phyloP scores from a whole-genome alignment of 1,140 invertebrate species.

The Solenopsis fugax region DNA sequence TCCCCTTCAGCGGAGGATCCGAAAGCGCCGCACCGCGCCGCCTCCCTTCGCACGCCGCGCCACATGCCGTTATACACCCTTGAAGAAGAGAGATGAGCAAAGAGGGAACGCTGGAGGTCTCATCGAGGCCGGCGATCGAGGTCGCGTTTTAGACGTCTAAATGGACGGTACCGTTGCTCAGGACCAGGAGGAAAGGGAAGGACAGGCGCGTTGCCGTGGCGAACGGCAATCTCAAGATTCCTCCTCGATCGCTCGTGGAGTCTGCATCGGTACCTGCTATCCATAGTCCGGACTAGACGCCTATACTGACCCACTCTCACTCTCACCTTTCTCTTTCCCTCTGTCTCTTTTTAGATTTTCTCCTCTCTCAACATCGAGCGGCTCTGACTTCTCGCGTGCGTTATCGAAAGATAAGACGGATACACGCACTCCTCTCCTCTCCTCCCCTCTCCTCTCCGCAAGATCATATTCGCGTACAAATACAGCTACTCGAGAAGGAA shows the following conservation, averaged over 20 bases:
- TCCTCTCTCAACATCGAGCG: constrained; percentile 26
- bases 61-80: neutral
- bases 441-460: neutral
- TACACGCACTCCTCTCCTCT: neutral
- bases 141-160: constrained; percentile 76
- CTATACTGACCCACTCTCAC: constrained; percentile 62
- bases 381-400: neutral
- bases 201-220: neutral
- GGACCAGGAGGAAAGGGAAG: constrained; percentile 31
- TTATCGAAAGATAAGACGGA: constrained; percentile 6
- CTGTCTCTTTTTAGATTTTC: constrained; percentile 36
- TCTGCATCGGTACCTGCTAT: constrained; percentile 49
- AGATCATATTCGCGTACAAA: neutral
- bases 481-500: neutral
- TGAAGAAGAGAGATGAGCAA: constrained; percentile 23
- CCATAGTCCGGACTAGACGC: constrained; percentile 13
- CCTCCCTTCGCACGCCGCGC: too few species aligned
- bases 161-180: constrained; percentile 69
- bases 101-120: constrained; percentile 43
- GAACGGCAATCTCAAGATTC: constrained; percentile 14
- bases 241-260: neutral
- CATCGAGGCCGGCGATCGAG: constrained; percentile 79
- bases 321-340: constrained; percentile 57
- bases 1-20: neutral
- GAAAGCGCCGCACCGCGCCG: neutral